A percentile compares a stretch with the other conserved stretches of the same genome.
These are phyloP conservation scores for Petrocephalus sullivani DNA, from an alignment of 2,797 vertebrate genomes.

Conservation along the genomic window DNA sequence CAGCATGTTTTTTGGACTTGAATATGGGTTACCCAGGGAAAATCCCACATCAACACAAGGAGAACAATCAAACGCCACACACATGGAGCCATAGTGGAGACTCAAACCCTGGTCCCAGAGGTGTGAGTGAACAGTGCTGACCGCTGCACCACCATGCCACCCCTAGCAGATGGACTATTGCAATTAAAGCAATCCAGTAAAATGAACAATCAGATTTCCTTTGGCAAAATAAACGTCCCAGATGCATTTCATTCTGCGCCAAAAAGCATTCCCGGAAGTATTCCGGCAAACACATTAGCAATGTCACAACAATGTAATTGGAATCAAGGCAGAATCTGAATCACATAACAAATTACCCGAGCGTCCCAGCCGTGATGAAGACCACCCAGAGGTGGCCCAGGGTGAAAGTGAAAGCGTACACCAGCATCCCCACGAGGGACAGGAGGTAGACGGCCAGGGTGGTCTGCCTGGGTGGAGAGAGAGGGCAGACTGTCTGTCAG, in stretches of 20 bases:
- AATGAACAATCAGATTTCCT: not conserved
- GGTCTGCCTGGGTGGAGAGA: conserved; percentile 69
- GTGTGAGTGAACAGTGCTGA: not conserved
- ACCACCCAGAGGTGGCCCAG: conserved; percentile 81
- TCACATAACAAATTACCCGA: conserved; percentile 69
- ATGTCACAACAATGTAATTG: not conserved
- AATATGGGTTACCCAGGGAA: not conserved
- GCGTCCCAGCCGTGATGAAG: conserved; percentile 76
- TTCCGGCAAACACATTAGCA: not conserved
- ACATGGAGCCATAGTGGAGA: not conserved
- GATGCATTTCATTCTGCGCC: not conserved
- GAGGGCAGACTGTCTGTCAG: not conserved
- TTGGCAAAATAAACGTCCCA: not conserved
- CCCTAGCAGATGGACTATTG: not conserved
- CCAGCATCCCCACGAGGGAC: conserved; percentile 80
- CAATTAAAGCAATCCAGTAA: not conserved
- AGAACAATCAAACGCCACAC: not conserved
- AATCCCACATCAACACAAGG: not conserved
- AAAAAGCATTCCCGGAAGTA: not conserved
- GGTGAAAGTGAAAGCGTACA: conserved; percentile 76
- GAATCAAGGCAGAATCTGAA: not conserved
- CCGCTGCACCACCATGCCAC: not conserved
- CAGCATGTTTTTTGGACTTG: not conserved
- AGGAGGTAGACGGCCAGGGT: conserved; percentile 76
- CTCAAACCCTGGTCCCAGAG: not conserved